Evolutionary conservation across 1,140 invertebrate genomes (phyloP).

Genomic region (Brachionus koreanus): DNA sequence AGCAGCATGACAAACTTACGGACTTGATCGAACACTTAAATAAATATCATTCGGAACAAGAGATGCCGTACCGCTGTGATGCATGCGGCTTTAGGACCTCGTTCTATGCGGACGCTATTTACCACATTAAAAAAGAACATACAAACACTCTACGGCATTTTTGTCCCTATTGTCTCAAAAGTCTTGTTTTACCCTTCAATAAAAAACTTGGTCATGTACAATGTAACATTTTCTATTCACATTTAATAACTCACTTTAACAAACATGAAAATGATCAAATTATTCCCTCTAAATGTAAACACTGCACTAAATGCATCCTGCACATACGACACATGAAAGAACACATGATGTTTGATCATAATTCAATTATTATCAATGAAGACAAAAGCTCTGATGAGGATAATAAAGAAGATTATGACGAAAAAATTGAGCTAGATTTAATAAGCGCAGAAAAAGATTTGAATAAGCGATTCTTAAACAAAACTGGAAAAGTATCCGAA

Average conservation of each 20-base stretch:
- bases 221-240: constrained; percentile 37
- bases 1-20: not conserved
- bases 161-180: constrained; percentile 44
- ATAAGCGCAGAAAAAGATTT: not conserved
- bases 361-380: not conserved
- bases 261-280: constrained; percentile 16
- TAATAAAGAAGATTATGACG: constrained; percentile 4
- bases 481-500: not conserved
- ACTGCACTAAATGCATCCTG: constrained; percentile 42
- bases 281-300: constrained; percentile 40
- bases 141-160: constrained; percentile 5
- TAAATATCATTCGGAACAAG: constrained; percentile 3
- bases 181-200: constrained; percentile 39
- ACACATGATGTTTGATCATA: constrained; percentile 34
- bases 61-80: constrained; percentile 45
- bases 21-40: constrained; percentile 34
- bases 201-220: constrained; percentile 20
- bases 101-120: constrained; percentile 43
- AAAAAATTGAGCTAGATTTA: constrained; percentile 29
- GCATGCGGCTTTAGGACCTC: constrained; percentile 43
- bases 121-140: constrained; percentile 44
- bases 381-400: constrained; percentile 3
- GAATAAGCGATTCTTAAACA: not conserved
- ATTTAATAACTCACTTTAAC: constrained; percentile 34
- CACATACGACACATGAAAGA: constrained; percentile 42